phyloP scores from a whole-genome alignment of 2,113 vertebrate species.

The Chamaea fasciata region DNA sequence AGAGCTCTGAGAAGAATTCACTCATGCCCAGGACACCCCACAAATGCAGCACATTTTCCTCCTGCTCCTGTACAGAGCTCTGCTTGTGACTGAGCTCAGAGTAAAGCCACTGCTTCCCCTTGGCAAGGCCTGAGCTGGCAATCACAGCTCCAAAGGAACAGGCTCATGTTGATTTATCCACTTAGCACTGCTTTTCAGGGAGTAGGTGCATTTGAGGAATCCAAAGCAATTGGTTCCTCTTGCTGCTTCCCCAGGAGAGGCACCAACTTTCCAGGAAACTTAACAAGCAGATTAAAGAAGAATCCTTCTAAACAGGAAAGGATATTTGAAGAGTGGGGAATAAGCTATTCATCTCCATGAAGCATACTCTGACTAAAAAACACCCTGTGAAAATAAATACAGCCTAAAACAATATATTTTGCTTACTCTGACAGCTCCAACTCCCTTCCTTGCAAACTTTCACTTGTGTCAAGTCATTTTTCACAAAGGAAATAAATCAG shows the following conservation, averaged over 20 bases:
- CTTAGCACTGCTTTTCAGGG: not conserved
- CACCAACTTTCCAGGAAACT: conserved; percentile 34
- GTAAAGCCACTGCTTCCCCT: not conserved
- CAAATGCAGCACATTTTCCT: not conserved
- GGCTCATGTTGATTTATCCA: not conserved
- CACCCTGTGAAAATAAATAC: conserved; percentile 34
- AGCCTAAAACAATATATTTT: conserved; percentile 34
- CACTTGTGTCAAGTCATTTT: not conserved
- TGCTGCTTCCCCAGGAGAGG: not conserved
- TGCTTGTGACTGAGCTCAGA: not conserved
- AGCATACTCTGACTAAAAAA: not conserved
- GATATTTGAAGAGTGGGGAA: not conserved
- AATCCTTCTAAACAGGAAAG: conserved; percentile 36
- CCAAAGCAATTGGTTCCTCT: not conserved
- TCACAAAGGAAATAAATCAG: conserved; percentile 8
- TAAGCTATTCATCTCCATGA: not conserved
- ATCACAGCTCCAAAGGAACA: not conserved
- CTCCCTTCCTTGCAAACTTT: not conserved
- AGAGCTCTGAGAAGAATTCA: not conserved
- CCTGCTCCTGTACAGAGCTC: not conserved
- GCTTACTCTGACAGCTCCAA: not conserved
- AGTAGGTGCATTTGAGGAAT: conserved; percentile 31
- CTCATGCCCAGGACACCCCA: not conserved
- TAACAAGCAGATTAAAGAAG: not conserved
- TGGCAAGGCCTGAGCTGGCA: not conserved